These are phyloP conservation scores for Spatulosminthurus flaviceps DNA, from an alignment of 2,888 invertebrate genomes.

Conservation along the genomic window DNA sequence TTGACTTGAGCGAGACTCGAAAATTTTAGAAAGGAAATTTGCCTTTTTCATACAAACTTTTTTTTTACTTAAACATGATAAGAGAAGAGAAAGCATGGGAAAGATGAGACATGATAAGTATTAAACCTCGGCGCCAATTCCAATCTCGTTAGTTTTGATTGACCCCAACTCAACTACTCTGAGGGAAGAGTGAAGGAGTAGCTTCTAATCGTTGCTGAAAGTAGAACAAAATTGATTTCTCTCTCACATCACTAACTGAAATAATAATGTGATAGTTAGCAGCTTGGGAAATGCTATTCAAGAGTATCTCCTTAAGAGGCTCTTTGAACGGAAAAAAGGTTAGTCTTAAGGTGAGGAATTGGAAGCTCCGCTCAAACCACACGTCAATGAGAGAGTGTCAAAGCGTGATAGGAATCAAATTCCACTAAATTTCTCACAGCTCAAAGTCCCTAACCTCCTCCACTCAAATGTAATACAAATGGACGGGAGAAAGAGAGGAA, in stretches of 20 bases:
- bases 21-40: slow-evolving; percentile 1
- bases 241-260: background rate
- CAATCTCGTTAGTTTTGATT: slow-evolving; percentile 25
- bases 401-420: slow-evolving; percentile 1
- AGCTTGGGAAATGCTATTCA: too few relatives aligned
- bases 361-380: background rate
- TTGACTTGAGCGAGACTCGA: background rate
- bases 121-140: background rate
- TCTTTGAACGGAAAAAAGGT: too few relatives aligned
- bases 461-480: background rate
- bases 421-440: background rate
- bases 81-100: background rate
- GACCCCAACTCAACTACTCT: too few relatives aligned
- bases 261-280: background rate
- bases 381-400: slow-evolving; percentile 4
- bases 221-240: slow-evolving; percentile 3
- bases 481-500: background rate
- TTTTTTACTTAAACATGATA: background rate
- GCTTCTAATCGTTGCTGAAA: background rate
- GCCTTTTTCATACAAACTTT: slow-evolving; percentile 19
- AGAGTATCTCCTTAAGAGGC: too few relatives aligned
- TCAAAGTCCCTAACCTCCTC: background rate
- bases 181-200: background rate
- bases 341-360: background rate
- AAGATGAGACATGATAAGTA: background rate